Base-by-base conservation (phyloP, 2,888 invertebrate genomes). In the Lampropteryx suffumata region DNA sequence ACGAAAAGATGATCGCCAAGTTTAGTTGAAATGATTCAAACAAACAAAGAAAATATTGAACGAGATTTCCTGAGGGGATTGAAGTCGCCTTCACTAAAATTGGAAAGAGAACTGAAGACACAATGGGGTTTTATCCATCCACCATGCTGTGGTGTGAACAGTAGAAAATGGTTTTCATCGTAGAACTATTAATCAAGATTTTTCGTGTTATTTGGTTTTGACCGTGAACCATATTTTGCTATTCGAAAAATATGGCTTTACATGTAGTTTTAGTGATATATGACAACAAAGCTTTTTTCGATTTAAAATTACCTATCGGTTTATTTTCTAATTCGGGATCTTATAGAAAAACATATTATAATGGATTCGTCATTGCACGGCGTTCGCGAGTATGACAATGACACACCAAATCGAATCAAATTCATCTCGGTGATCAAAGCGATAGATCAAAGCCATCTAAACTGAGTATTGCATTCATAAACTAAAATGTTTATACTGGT, bases 41-140 rank as follows among this genome's bases (percentile, higher is more conserved):
- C 74, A 78, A 76, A 79, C 70, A 67, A 76, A 74, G 71, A 73
- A 80, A 76, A 79, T 80, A 82, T 82, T 76, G 79, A 76, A 65
- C 66, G 47, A 73, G 76, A 82, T 84, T 84, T 82, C 82, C 79
- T 79, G 58, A 41, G 82, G 76, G 84, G 70, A 77, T 80, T 75
- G 73, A 70, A 77, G 73, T 79, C 76, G 73, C 70, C 71, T 72
- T 64, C 59, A 71, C 77, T 76, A 76, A 81, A 83, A 83, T 82
- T 82, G 80, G 77, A 77, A 73, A 73, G 78, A 71, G 77, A 80
- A 79, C 79, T 77, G 72, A 79, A 76, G 73, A 75, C 65, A 75
- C 73, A 75, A 77, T 75, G 66, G 76, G 62, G 72, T 78, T 61
- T 74, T 73, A 66, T 78, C 67, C 70, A 71, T 76, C 73, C 75